phyloP scores from a whole-genome alignment of 2,113 vertebrate species.

The Recurvirostra avosetta region DNA sequence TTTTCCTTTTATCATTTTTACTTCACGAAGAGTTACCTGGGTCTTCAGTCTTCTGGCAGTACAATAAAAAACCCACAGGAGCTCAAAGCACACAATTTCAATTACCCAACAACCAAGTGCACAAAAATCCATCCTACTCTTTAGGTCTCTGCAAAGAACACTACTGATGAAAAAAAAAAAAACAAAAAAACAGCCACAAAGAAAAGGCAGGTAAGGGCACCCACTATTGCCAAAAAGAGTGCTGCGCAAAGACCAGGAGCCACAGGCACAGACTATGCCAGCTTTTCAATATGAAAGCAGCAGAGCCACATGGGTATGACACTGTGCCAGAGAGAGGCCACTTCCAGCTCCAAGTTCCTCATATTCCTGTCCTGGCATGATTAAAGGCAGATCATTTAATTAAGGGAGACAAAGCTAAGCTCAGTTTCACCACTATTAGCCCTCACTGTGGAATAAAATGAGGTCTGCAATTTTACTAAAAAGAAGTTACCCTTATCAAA shows the following conservation, averaged over 20 bases:
- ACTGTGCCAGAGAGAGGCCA: neutral
- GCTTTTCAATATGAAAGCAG: neutral
- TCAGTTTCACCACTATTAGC: neutral
- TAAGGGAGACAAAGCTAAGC: neutral
- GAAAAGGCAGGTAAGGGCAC: neutral
- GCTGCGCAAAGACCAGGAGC: neutral
- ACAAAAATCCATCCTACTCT: neutral
- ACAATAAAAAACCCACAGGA: neutral
- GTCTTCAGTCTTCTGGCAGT: neutral
- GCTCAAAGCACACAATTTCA: neutral
- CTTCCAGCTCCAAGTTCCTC: neutral
- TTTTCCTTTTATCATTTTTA: neutral
- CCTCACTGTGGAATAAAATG: neutral
- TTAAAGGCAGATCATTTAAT: neutral
- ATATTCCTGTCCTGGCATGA: neutral
- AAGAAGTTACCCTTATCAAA: neutral
- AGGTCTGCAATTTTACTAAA: neutral
- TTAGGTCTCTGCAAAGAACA: neutral
- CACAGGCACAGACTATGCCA: neutral
- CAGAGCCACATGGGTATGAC: neutral
- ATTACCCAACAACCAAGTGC: neutral
- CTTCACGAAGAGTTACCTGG: neutral
- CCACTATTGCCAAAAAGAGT: neutral
- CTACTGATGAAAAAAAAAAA: neutral
- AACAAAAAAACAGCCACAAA: neutral